These are phyloP conservation scores for Ascaphus truei DNA, from an alignment of 2,113 vertebrate genomes.

Conservation along the genomic window DNA sequence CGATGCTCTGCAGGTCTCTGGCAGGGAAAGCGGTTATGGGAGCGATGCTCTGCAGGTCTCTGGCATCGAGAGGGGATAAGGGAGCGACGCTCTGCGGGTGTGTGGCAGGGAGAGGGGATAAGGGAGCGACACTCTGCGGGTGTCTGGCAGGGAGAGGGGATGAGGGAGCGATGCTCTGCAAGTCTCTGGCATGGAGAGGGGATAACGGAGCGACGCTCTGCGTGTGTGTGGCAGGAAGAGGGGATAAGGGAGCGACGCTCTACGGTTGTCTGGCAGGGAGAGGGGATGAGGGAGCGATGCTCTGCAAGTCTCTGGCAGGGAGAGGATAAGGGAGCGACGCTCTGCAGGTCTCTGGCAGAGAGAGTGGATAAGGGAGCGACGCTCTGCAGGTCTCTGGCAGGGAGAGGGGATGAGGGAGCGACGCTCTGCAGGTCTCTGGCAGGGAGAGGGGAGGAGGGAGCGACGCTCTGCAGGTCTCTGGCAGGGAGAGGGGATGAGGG, in stretches of 20 bases:
- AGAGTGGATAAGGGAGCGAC: background rate
- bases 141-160: too few species aligned
- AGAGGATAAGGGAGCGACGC: too few species aligned
- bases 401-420: too few species aligned
- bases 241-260: too few species aligned
- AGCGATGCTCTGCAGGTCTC: too few species aligned
- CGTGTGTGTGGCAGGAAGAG: background rate
- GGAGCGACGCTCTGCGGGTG: background rate
- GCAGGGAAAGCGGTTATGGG: background rate
- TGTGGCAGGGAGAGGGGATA: background rate
- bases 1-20: background rate
- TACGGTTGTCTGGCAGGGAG: background rate
- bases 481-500: too few species aligned
- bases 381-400: too few species aligned
- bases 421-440: background rate
- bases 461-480: too few species aligned
- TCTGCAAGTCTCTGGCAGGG: too few species aligned
- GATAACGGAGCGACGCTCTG: background rate
- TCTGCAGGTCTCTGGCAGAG: background rate
- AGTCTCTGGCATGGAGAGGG: background rate
- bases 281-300: background rate
- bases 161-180: background rate
- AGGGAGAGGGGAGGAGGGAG: background rate
- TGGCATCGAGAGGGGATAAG: too few species aligned
- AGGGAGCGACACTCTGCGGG: too few species aligned